These are phyloP conservation scores for Parazoanthus darwini DNA, from an alignment of 92 coral and sea anemone genomes.

Conservation along the genomic window DNA sequence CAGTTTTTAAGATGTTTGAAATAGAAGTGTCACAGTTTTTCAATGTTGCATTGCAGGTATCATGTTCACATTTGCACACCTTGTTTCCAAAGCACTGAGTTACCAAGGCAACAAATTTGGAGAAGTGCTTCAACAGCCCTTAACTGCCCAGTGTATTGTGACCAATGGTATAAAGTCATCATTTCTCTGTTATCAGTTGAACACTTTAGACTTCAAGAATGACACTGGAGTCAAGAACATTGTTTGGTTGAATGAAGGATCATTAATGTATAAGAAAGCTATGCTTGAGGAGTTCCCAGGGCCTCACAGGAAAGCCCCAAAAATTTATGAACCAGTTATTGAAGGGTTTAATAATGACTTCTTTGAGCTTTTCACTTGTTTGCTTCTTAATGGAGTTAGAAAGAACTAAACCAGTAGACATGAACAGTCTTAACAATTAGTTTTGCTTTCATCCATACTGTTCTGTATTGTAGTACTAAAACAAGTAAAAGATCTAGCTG, in stretches of 20 bases:
- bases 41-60: constrained; percentile 54
- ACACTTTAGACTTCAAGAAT: constrained; percentile 74
- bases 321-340: constrained; percentile 51
- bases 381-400: constrained; percentile 59
- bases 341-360: constrained; percentile 70
- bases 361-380: constrained; percentile 67
- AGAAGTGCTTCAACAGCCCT: constrained; percentile 68
- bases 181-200: constrained; percentile 80
- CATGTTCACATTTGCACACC: constrained; percentile 92
- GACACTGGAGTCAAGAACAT: constrained; percentile 87
- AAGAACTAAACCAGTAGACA: not conserved
- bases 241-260: constrained; percentile 81
- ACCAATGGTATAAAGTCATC: constrained; percentile 79
- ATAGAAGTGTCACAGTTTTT: not conserved
- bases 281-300: constrained; percentile 55
- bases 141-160: constrained; percentile 77
- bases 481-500: too few species aligned
- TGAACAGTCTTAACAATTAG: not conserved
- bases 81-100: constrained; percentile 78
- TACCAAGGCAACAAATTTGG: constrained; percentile 65
- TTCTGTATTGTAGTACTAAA: too few species aligned
- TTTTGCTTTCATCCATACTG: too few species aligned
- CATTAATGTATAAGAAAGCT: constrained; percentile 68
- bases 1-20: not conserved
- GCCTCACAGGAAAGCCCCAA: constrained; percentile 44